Evolutionary conservation across 2,888 invertebrate species (phyloP).

Genomic region (Cephus rjabovi): DNA sequence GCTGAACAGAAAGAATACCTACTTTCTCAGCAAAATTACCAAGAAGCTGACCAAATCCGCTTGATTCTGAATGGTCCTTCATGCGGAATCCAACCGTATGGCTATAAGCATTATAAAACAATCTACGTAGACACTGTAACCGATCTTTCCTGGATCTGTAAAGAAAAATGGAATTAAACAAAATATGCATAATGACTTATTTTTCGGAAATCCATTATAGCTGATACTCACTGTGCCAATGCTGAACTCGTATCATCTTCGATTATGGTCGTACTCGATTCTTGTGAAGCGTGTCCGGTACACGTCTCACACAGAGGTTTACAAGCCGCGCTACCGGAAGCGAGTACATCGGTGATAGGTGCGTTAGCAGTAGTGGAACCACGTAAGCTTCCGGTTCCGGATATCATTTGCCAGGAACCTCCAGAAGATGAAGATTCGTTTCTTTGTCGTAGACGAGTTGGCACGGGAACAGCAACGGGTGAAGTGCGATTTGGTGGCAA

Average conservation of each 20-base stretch:
- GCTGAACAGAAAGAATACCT: slow-evolving; percentile 66
- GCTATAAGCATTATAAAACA: slow-evolving; percentile 71
- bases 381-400: slow-evolving; percentile 75
- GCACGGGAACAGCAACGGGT: slow-evolving; percentile 75
- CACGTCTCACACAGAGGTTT: slow-evolving; percentile 52
- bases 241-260: slow-evolving; percentile 61
- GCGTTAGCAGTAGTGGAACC: slow-evolving; percentile 68
- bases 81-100: slow-evolving; percentile 69
- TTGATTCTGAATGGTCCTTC: slow-evolving; percentile 68
- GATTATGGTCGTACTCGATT: slow-evolving; percentile 65
- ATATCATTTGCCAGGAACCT: slow-evolving; percentile 79
- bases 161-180: slow-evolving; percentile 21
- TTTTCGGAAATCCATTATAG: neutral
- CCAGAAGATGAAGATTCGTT: slow-evolving; percentile 73
- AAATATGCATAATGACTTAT: slow-evolving; percentile 6
- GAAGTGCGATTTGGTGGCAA: slow-evolving; percentile 70
- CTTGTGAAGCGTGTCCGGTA: slow-evolving; percentile 62
- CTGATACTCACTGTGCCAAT: slow-evolving; percentile 45
- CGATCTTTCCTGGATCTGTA: slow-evolving; percentile 68
- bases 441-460: slow-evolving; percentile 69
- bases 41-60: slow-evolving; percentile 68
- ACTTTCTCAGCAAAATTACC: slow-evolving; percentile 73
- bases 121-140: slow-evolving; percentile 69
- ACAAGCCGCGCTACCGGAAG: slow-evolving; percentile 49
- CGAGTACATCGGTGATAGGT: slow-evolving; percentile 49